phyloP scores from a whole-genome alignment of 2,888 invertebrate species.

The Acrocyrtus sp. region DNA sequence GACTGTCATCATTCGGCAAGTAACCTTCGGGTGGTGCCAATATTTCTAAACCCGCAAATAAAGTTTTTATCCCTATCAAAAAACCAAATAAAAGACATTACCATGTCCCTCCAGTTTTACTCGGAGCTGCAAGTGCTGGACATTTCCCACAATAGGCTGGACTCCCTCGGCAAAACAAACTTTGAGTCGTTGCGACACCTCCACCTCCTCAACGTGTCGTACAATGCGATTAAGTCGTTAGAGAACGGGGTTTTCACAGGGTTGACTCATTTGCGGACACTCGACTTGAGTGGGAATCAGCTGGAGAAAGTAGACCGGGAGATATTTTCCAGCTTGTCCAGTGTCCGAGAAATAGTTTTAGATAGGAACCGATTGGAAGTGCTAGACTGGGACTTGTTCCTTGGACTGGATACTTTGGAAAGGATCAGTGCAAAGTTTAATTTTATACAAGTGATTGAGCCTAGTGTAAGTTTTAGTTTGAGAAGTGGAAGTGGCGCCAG shows the following conservation, averaged over 20 bases:
- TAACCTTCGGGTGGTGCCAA: conserved; percentile 59
- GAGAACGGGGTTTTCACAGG: conserved; percentile 54
- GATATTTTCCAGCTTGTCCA: conserved; percentile 47
- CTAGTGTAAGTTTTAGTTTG: conserved; percentile 37
- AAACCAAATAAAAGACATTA: conserved; percentile 60
- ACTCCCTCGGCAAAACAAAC: conserved; percentile 53
- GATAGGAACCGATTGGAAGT: conserved; percentile 59
- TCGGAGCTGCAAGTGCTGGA: conserved; percentile 56
- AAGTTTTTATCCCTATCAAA: conserved; percentile 56
- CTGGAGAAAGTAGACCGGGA: conserved; percentile 54
- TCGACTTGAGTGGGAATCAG: conserved; percentile 58
- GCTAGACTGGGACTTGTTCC: conserved; percentile 59
- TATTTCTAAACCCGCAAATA: conserved; percentile 61
- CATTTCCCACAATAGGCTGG: conserved; percentile 56
- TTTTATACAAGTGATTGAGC: conserved; percentile 58
- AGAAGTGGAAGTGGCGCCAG: conserved; percentile 6
- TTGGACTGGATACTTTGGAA: conserved; percentile 48
- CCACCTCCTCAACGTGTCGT: conserved; percentile 54
- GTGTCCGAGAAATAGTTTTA: conserved; percentile 56
- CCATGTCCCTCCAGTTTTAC: conserved; percentile 60
- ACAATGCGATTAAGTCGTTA: conserved; percentile 51
- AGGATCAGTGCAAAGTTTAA: conserved; percentile 56
- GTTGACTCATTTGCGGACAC: conserved; percentile 28
- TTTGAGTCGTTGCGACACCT: conserved; percentile 55
- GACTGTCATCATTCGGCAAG: conserved; percentile 58